A percentile compares a stretch with the other conserved stretches of the same genome.
These are phyloP conservation scores for Ochropleura plecta DNA, from an alignment of 2,888 invertebrate species.

Conservation along the genomic window DNA sequence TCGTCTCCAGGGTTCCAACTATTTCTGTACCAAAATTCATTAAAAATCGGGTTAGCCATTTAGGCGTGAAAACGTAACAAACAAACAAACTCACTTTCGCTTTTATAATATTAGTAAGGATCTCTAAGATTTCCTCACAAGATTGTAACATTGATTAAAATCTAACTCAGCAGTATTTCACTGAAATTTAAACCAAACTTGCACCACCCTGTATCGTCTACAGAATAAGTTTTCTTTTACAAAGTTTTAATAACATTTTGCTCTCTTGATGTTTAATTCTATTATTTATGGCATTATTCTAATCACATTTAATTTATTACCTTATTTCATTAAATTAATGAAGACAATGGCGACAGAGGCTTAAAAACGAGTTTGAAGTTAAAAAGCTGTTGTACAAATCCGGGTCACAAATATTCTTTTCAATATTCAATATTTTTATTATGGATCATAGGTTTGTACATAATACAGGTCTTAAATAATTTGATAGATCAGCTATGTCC, in stretches of 20 bases:
- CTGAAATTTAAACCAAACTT: slow-evolving; percentile 25
- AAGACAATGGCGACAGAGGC: slow-evolving; percentile 2
- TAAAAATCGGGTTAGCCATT: too few species aligned
- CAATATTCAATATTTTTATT: too few species aligned
- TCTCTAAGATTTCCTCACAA: not conserved
- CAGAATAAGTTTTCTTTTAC: slow-evolving; percentile 10
- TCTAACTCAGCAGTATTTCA: slow-evolving; percentile 16
- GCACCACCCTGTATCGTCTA: slow-evolving; percentile 36
- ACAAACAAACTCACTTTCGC: too few species aligned
- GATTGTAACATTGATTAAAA: slow-evolving; percentile 1
- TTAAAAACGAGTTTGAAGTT: not conserved
- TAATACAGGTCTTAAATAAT: too few species aligned
- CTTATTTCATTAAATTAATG: slow-evolving; percentile 31
- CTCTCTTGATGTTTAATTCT: slow-evolving; percentile 26
- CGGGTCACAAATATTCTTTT: not conserved
- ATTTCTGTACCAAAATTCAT: too few species aligned
- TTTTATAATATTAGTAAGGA: too few species aligned
- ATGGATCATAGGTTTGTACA: too few species aligned
- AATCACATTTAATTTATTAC: slow-evolving; percentile 32
- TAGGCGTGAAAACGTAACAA: too few species aligned
- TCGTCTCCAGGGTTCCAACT: too few species aligned
- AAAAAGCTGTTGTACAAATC: not conserved
- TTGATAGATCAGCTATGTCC: too few species aligned
- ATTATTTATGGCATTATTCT: slow-evolving; percentile 40
- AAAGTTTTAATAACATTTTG: slow-evolving; percentile 44